Percentiles rank a stretch among this genome's conserved stretches.
Evolutionary conservation across 2,113 vertebrate genomes (phyloP).

Genomic region (Regulus satrapa): DNA sequence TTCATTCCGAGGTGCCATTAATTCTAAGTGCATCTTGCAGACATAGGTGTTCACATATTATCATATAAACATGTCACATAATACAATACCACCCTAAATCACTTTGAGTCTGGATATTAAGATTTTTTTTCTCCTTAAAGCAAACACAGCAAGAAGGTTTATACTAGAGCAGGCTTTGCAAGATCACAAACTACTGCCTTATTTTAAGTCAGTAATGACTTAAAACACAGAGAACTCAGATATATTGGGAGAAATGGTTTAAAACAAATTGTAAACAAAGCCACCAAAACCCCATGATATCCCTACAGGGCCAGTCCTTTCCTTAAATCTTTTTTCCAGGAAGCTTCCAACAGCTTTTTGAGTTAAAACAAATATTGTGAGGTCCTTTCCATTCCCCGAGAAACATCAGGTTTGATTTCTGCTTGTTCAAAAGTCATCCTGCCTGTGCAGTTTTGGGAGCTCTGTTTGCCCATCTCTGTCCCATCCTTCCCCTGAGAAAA

Average conservation of each 20-base stretch:
- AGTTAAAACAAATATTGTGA: background rate
- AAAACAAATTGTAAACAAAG: background rate
- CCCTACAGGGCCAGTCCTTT: background rate
- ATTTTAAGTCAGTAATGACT: background rate
- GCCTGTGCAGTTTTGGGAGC: background rate
- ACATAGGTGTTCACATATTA: background rate
- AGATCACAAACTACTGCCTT: background rate
- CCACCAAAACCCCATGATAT: background rate
- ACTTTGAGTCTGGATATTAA: background rate
- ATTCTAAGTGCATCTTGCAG: background rate
- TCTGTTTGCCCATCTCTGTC: background rate
- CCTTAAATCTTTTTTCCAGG: background rate
- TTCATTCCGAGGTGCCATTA: background rate
- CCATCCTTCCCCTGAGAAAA: background rate
- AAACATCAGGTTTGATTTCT: background rate
- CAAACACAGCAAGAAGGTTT: background rate
- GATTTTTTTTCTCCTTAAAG: background rate
- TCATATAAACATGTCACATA: background rate
- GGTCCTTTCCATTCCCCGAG: background rate
- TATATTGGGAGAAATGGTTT: background rate
- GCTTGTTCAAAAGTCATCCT: background rate
- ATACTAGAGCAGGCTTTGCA: background rate
- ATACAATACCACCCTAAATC: background rate
- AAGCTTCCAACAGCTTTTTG: background rate
- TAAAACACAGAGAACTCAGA: background rate